Evolutionary conservation across 2,797 vertebrate genomes (phyloP).

Genomic region (Carduelis carduelis): DNA sequence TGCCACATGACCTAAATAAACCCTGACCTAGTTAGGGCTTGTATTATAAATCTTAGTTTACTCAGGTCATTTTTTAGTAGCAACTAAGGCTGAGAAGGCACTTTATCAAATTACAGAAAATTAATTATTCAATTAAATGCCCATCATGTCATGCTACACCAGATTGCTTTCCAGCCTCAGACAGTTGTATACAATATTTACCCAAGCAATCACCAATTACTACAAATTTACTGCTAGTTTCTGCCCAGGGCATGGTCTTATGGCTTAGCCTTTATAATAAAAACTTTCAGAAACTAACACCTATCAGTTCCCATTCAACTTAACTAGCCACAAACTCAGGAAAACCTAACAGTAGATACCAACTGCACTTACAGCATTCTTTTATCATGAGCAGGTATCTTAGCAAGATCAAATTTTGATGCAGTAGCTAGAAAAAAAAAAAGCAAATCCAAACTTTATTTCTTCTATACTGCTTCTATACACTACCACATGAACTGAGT

Average conservation of each 20-base stretch:
- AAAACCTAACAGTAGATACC: background rate
- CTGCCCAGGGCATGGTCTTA: background rate
- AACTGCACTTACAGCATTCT: background rate
- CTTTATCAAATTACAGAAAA: slow-evolving; percentile 5
- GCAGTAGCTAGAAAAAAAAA: background rate
- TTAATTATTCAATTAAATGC: background rate
- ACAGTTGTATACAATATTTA: background rate
- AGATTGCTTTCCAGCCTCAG: background rate
- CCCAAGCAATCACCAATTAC: background rate
- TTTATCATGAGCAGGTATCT: background rate
- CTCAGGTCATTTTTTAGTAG: background rate
- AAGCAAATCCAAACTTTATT: background rate
- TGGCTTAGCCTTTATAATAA: background rate
- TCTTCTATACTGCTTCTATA: background rate
- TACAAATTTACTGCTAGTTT: background rate
- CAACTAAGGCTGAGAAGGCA: background rate
- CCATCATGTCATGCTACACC: background rate
- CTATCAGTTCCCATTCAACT: background rate
- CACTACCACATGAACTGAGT: background rate
- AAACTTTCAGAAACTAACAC: background rate
- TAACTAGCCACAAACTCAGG: background rate
- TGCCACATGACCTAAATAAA: background rate
- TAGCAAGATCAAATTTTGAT: background rate
- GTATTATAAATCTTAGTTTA: background rate
- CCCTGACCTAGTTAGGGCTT: background rate